Base-by-base conservation (phyloP, 2,888 invertebrate species). In the Apamea anceps region DNA sequence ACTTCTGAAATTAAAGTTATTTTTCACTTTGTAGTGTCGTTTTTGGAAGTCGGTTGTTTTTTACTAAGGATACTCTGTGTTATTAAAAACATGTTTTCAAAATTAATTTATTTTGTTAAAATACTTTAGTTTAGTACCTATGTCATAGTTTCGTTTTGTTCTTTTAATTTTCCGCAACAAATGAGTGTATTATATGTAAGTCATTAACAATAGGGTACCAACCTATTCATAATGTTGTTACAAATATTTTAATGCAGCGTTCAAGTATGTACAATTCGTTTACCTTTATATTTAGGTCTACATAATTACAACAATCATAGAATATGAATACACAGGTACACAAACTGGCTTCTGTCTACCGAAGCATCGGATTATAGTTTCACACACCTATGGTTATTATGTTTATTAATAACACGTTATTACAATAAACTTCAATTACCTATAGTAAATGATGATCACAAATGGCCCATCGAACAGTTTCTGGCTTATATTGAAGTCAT, bases 321-420 rank as follows among this genome's bases (percentile, higher is more conserved):
- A 62, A 32, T 80, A 80, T 32, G 13, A 48, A 48, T n/a, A 67
- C 2, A 15, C 10, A 57, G 54, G 5, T 67, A 54, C 42, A 79
- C 25, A 37, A 51, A 75, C 57, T 60, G 79, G 68, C 32, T 32
- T 45, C 80, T 71, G 81, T 48, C 71, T 80, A 48, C 37, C 80
- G 32, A 71, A 80, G 71, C 80, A 72, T 79, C 54, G 28, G 3
- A 65, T 70, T 45, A 45, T 79, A 48, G 21, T 62, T 45, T 62
- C 54, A 65, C 45, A 60, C 63, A 79, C 25, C 10, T 37, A 32
- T 37, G 25, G 32, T 25, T 37, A 6, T 32, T 10, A 15, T 51
- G 25, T 70, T 25, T 32, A 25, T 32, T 15, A 71, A 25, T 28
- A 68, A 13, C 68, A 28, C 13, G 12, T 32, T 54, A 25, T 54